A percentile compares a stretch with the other conserved stretches of the same genome.
Evolutionary conservation across 2,113 vertebrate species (phyloP).

Genomic region (Cygnus atratus): DNA sequence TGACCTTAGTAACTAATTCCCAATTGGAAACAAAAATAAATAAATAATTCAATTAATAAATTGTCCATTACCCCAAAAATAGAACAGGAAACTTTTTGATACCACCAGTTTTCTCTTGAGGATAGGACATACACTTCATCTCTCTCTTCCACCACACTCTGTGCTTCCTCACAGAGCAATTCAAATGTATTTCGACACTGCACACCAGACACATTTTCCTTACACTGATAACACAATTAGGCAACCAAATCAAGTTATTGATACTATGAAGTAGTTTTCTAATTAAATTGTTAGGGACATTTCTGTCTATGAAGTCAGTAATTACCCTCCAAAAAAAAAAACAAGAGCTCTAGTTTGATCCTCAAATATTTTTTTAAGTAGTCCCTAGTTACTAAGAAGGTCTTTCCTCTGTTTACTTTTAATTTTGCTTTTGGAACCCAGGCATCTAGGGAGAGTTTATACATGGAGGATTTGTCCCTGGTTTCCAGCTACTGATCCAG

Average conservation of each 20-base stretch:
- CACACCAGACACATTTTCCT: background rate
- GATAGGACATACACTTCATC: background rate
- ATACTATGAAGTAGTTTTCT: constrained; percentile 50
- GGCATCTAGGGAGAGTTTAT: background rate
- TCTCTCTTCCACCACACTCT: background rate
- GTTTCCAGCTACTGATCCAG: background rate
- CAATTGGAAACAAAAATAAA: background rate
- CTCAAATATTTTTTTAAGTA: background rate
- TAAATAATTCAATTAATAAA: too few relatives aligned
- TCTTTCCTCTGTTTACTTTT: background rate
- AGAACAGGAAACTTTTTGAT: background rate
- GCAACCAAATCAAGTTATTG: constrained; percentile 58
- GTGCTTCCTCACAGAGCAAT: background rate
- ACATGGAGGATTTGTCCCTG: background rate
- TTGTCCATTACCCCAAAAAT: background rate
- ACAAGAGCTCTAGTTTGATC: background rate
- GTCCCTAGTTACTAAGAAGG: background rate
- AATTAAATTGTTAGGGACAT: constrained; percentile 40
- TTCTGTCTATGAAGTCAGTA: constrained; percentile 25
- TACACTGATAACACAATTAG: constrained; percentile 22
- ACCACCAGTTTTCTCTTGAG: background rate
- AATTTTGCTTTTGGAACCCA: background rate
- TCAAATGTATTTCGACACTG: constrained; percentile 54
- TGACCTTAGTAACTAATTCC: background rate
- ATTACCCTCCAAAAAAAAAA: background rate